These are phyloP conservation scores for Parnassius glacialis DNA, from an alignment of 2,888 invertebrate genomes.

Conservation along the genomic window DNA sequence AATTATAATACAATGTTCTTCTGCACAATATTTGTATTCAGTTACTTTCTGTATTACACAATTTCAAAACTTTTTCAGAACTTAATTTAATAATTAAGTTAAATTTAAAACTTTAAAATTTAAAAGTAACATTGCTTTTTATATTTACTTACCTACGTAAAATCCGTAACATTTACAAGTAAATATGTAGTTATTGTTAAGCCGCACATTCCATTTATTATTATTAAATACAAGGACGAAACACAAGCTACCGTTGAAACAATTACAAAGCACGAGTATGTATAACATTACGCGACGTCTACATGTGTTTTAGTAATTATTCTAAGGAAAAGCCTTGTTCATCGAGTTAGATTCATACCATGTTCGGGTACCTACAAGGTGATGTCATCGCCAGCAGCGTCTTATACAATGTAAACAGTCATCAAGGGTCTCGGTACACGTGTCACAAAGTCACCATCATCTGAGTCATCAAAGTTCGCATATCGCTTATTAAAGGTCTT, in stretches of 20 bases:
- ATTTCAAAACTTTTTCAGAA: too few species aligned
- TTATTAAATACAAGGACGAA: neutral
- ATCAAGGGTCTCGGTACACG: conserved; percentile 8
- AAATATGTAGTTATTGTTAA: neutral
- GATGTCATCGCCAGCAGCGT: conserved; percentile 16
- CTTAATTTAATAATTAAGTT: neutral
- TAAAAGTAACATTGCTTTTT: too few species aligned
- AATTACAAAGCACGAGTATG: conserved; percentile 3
- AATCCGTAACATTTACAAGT: neutral
- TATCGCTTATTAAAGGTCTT: too few species aligned
- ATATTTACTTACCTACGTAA: neutral
- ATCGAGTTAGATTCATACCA: conserved; percentile 6
- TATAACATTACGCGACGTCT: conserved; percentile 3
- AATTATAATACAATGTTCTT: too few species aligned
- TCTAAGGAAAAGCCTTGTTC: conserved; percentile 7
- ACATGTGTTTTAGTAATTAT: conserved; percentile 13
- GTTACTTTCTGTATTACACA: too few species aligned
- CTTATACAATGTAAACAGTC: conserved; percentile 3
- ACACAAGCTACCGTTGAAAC: conserved; percentile 1
- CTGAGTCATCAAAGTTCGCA: conserved; percentile 12
- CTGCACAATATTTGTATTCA: too few species aligned
- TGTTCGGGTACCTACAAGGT: conserved; percentile 3
- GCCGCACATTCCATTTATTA: neutral
- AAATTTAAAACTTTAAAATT: too few species aligned
- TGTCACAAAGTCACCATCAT: neutral